A percentile compares a stretch with the other conserved stretches of the same genome.
phyloP scores from a whole-genome alignment of 1,140 invertebrate species.

The Zaprionus lachaisei region DNA sequence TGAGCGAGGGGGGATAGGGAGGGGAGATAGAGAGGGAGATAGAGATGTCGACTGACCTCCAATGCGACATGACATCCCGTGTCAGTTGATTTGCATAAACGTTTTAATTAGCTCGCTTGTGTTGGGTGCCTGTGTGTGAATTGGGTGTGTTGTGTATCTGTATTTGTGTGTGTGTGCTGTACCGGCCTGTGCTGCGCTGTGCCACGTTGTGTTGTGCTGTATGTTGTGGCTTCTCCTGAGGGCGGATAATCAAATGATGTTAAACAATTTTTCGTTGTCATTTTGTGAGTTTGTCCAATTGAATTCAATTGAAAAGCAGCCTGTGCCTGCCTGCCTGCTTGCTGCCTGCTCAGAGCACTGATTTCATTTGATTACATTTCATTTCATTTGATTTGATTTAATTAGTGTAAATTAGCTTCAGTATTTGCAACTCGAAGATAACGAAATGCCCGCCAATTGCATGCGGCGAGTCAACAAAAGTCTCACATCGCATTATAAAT shows the following conservation, averaged over 20 bases:
- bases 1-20: background rate
- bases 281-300: slow-evolving; percentile 57
- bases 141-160: background rate
- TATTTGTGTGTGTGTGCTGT: background rate
- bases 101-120: slow-evolving; percentile 68
- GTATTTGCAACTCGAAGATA: slow-evolving; percentile 39
- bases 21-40: background rate
- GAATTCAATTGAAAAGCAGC: slow-evolving; percentile 66
- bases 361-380: slow-evolving; percentile 27
- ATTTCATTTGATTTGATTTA: slow-evolving; percentile 63
- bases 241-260: slow-evolving; percentile 62
- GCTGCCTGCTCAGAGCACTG: slow-evolving; percentile 39
- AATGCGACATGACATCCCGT: slow-evolving; percentile 54
- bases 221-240: slow-evolving; percentile 12
- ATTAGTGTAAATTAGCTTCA: slow-evolving; percentile 69
- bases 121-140: slow-evolving; percentile 6
- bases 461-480: slow-evolving; percentile 32
- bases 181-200: background rate
- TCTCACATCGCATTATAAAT: slow-evolving; percentile 9
- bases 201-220: background rate
- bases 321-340: background rate
- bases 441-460: slow-evolving; percentile 42
- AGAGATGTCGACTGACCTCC: slow-evolving; percentile 42
- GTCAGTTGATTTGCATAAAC: slow-evolving; percentile 73
- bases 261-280: slow-evolving; percentile 42